Conservation (phyloP, 2,113 vertebrate species). For the Eidolon helvum region DNA sequence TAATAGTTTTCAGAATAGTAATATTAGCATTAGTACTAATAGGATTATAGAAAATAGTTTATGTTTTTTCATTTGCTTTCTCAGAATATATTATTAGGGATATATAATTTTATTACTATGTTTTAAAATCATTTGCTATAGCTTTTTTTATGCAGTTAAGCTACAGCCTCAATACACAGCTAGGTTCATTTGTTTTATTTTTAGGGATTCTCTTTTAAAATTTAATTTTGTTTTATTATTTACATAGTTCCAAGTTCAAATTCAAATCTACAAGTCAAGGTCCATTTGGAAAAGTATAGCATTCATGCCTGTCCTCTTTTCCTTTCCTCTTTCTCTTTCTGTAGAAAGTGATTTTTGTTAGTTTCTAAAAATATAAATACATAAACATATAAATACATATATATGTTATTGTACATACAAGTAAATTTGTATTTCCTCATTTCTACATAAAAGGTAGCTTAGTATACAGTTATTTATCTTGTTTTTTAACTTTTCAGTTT, state of each 20-base stretch:
- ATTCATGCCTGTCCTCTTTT: background rate
- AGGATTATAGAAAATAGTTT: background rate
- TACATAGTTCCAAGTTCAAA: background rate
- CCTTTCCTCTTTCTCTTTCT: background rate
- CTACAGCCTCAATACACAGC: background rate
- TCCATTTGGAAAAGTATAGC: background rate
- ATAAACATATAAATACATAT: background rate
- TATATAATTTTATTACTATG: background rate
- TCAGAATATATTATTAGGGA: background rate
- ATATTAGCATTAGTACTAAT: background rate
- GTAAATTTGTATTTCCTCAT: background rate
- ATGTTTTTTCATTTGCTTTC: background rate
- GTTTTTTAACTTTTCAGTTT: background rate
- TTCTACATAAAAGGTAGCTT: background rate
- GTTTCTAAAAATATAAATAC: background rate
- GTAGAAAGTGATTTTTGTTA: background rate
- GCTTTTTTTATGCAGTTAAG: background rate
- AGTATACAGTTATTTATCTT: background rate
- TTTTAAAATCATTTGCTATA: background rate
- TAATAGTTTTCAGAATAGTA: background rate
- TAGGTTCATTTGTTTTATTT: background rate
- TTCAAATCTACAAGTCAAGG: background rate
- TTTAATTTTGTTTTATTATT: conserved; percentile 22
- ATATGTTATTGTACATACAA: background rate
- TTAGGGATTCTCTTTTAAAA: conserved; percentile 1